A percentile compares a stretch with the other conserved stretches of the same genome.
Evolutionary conservation across 1,140 invertebrate species (phyloP).

Genomic region (Scaptomyza pallida): DNA sequence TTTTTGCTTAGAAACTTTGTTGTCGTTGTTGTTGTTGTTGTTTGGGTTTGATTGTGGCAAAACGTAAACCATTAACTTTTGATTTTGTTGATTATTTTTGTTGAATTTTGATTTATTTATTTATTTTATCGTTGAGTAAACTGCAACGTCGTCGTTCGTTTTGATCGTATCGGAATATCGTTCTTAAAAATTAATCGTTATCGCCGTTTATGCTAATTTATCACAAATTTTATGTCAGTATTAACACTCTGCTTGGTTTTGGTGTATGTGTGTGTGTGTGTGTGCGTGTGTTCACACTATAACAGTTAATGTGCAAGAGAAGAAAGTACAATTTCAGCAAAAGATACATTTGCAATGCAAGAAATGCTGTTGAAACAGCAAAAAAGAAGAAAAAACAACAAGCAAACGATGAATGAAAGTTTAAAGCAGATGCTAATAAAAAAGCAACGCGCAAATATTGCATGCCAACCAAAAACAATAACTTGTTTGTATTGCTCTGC

Average conservation of each 20-base stretch:
- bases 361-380: slow-evolving; percentile 14
- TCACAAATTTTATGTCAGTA: slow-evolving; percentile 43
- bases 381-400: too few relatives aligned
- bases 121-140: slow-evolving; percentile 25
- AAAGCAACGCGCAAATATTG: slow-evolving; percentile 33
- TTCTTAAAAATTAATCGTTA: slow-evolving; percentile 24
- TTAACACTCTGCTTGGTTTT: slow-evolving; percentile 41
- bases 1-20: too few relatives aligned
- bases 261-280: not conserved
- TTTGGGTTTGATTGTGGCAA: slow-evolving; percentile 35
- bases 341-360: slow-evolving; percentile 35
- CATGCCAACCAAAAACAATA: slow-evolving; percentile 29
- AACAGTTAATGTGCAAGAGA: slow-evolving; percentile 14
- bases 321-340: slow-evolving; percentile 60
- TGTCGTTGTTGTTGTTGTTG: slow-evolving; percentile 3
- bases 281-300: not conserved
- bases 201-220: slow-evolving; percentile 48
- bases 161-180: too few relatives aligned
- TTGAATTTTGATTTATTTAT: slow-evolving; percentile 1
- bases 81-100: not conserved
- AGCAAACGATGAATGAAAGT: slow-evolving; percentile 50
- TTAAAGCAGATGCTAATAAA: slow-evolving; percentile 47
- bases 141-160: slow-evolving; percentile 37
- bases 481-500: slow-evolving; percentile 19
- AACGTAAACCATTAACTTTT: slow-evolving; percentile 66